These are phyloP conservation scores for Eospalax fontanierii DNA, from an alignment of 2,797 vertebrate genomes.

Conservation along the genomic window DNA sequence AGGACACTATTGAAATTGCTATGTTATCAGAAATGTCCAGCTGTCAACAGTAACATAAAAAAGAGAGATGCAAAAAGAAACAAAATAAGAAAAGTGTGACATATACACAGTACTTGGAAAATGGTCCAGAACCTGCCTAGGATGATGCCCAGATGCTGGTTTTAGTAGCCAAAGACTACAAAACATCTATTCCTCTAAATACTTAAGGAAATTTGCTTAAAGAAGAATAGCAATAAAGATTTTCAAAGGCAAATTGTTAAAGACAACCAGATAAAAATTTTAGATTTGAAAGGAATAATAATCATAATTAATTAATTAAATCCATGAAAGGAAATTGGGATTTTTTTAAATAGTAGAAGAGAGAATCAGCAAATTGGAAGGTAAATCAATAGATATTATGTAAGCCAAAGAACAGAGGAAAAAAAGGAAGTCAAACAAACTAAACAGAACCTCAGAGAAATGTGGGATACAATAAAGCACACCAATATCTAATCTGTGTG, in stretches of 20 bases:
- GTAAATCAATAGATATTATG: neutral
- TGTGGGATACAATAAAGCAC: neutral
- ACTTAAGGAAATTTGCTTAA: neutral
- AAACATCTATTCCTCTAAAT: neutral
- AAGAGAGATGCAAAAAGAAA: neutral
- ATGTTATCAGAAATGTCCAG: neutral
- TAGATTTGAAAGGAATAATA: neutral
- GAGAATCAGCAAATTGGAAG: neutral
- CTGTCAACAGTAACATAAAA: neutral
- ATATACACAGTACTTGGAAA: neutral
- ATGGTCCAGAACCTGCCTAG: neutral
- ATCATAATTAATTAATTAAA: neutral
- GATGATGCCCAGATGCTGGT: neutral
- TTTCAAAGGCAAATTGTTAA: neutral
- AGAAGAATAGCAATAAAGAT: neutral
- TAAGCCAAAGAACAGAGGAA: neutral
- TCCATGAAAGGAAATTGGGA: neutral
- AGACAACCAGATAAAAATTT: constrained; percentile 13
- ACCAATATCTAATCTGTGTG: neutral
- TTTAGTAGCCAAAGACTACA: neutral
- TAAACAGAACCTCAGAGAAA: neutral
- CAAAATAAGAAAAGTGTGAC: neutral
- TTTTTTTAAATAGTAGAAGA: neutral
- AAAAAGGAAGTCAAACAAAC: constrained; percentile 27
- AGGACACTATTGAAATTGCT: neutral